Evolutionary conservation across 2,113 vertebrate species (phyloP), one percentile per base, ranked within the genome.

Genomic region (Channa argus): DNA sequence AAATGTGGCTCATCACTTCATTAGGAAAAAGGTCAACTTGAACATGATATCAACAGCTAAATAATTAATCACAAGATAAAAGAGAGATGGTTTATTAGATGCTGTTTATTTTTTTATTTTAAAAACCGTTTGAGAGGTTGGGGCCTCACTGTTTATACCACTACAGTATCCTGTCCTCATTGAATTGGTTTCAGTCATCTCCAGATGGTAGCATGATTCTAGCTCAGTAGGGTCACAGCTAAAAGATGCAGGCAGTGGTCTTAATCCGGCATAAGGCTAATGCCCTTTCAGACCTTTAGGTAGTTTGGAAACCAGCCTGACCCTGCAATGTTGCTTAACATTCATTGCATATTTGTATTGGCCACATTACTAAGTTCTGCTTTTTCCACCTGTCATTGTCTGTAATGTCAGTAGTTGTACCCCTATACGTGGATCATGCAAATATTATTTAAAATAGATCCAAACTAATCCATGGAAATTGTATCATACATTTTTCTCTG

Each of bases 261-360:
- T 24, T 24, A 24, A 24, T 47, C 59, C 37, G 33, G 33, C 51
- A 2, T 14, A 15, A 12, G 4, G 36, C 38, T 38, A 24, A 24
- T 24, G 24, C 24, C 24, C 24, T 24, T 24, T 24, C 24, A 24
- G 24, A 24, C 12, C n/a, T 52, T 3, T 4, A 15, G 10, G 2
- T 15, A 37, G 39, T 36, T 47, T 58, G 8, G 15, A 61, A 47
- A 38, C 44, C 53, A 62, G 9, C 37, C 53, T 80, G 63, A 59
- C 38, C 47, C 45, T 33, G 15, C 34, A 49, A 2, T 47, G 72
- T 84, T 81, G 41, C 74, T 65, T 62, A 74, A 82, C 49, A 52
- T 56, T 60, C 38, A 37, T 41, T 58, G 63, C 24, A 24, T 80
- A 62, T 82, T 74, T 81, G 50, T 41, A 8, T 79, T 84, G 47